Evolutionary conservation across 2,888 invertebrate genomes (phyloP).

Genomic region (Nudaria mundana): DNA sequence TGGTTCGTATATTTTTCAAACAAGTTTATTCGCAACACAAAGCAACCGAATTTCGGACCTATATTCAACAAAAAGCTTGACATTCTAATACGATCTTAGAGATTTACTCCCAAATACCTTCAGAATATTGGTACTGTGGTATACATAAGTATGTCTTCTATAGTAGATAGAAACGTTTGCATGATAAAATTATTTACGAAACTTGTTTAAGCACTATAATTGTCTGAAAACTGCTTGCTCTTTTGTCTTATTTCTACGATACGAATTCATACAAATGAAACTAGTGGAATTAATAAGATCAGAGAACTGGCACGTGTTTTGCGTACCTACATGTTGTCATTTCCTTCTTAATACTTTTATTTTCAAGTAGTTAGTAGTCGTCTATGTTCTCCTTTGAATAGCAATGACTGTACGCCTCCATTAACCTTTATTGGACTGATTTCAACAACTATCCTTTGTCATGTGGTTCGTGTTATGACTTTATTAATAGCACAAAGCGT

Average conservation of each 20-base stretch:
- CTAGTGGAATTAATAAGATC: conserved; percentile 67
- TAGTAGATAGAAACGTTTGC: too few species aligned
- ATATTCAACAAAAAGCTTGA: too few species aligned
- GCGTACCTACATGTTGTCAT: conserved; percentile 38
- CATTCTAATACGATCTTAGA: too few species aligned
- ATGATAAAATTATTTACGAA: too few species aligned
- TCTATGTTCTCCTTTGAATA: conserved; percentile 27
- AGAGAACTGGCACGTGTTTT: conserved; percentile 58
- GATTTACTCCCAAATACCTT: too few species aligned
- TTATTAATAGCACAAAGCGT: conserved; percentile 3
- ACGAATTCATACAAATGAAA: conserved; percentile 52
- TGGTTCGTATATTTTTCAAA: background rate
- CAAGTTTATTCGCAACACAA: background rate
- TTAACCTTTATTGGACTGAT: conserved; percentile 23
- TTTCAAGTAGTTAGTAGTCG: too few species aligned
- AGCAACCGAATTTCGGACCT: too few species aligned
- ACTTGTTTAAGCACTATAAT: too few species aligned
- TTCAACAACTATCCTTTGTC: conserved; percentile 16
- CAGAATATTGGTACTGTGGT: too few species aligned
- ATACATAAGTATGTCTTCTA: too few species aligned
- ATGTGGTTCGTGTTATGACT: conserved; percentile 7
- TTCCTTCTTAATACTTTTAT: conserved; percentile 4
- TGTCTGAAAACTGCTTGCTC: conserved; percentile 4
- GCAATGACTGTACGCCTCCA: conserved; percentile 19
- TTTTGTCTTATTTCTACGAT: conserved; percentile 33